These are phyloP conservation scores for Eristalinus aeneus DNA, from an alignment of 2,888 invertebrate species.

Conservation along the genomic window DNA sequence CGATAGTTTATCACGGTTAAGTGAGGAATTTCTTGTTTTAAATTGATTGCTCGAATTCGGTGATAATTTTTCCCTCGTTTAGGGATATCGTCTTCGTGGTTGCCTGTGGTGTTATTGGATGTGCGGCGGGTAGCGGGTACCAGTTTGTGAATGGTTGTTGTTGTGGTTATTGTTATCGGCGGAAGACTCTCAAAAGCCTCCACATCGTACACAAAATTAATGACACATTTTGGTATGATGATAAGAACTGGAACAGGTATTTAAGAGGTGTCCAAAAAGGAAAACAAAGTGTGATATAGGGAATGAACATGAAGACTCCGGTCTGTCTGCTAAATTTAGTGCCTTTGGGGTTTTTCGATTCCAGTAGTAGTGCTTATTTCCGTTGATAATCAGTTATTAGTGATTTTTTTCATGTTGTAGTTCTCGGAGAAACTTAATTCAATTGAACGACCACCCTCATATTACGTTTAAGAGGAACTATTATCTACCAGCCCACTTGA, in stretches of 20 bases:
- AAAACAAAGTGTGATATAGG: constrained; percentile 3
- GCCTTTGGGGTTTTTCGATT: constrained; percentile 11
- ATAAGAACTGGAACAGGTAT: constrained; percentile 64
- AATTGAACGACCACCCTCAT: constrained; percentile 26
- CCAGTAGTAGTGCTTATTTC: constrained; percentile 20
- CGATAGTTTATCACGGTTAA: constrained; percentile 75
- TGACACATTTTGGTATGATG: constrained; percentile 68
- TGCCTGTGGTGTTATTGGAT: constrained; percentile 17
- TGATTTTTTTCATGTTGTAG: constrained; percentile 14
- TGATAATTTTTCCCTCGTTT: constrained; percentile 74
- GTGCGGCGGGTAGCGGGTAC: not conserved
- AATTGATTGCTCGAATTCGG: constrained; percentile 75
- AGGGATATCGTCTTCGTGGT: constrained; percentile 63
- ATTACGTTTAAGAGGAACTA: not conserved
- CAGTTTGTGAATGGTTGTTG: constrained; percentile 8
- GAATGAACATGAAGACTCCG: constrained; percentile 46
- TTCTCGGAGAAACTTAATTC: not conserved
- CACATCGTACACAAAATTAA: constrained; percentile 69
- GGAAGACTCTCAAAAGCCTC: constrained; percentile 62
- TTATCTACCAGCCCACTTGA: constrained; percentile 2
- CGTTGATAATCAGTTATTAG: constrained; percentile 53
- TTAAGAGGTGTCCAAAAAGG: constrained; percentile 56
- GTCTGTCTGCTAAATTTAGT: constrained; percentile 55
- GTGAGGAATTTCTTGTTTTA: constrained; percentile 76
- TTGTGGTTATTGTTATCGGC: constrained; percentile 52